Percentiles rank a stretch among this genome's conserved stretches.
These are phyloP conservation scores for Ficedula albicollis DNA, from an alignment of 2,797 vertebrate genomes.

Conservation along the genomic window DNA sequence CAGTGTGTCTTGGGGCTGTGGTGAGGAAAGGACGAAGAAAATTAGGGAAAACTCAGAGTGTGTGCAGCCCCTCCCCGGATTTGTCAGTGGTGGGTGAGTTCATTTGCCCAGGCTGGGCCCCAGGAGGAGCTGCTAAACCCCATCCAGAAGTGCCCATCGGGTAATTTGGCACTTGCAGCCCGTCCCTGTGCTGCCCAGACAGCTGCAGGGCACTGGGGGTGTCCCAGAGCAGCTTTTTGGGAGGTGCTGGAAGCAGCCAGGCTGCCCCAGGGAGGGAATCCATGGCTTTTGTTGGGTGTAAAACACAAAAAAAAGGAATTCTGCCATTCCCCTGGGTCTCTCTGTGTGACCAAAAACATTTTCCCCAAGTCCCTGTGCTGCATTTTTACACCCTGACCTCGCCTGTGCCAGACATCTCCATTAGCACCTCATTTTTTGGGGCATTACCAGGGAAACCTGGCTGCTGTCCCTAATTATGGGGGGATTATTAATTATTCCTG, in stretches of 20 bases:
- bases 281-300: fast-evolving
- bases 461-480: fast-evolving
- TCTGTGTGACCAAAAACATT: fast-evolving
- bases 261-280: fast-evolving
- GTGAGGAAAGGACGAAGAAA: neutral
- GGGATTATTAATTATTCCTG: neutral
- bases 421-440: fast-evolving
- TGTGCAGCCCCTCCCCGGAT: fast-evolving
- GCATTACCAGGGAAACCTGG: fast-evolving
- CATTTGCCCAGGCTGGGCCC: neutral
- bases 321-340: fast-evolving
- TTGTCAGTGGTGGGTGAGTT: neutral
- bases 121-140: neutral
- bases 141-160: neutral
- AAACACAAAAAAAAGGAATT: fast-evolving
- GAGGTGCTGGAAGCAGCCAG: neutral
- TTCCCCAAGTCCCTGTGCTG: neutral
- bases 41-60: fast-evolving
- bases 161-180: neutral
- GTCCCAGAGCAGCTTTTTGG: neutral
- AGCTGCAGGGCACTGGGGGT: fast-evolving
- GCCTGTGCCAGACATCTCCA: fast-evolving
- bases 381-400: neutral
- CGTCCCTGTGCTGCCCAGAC: neutral
- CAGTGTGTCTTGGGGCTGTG: neutral